Evolutionary conservation across 2,113 vertebrate species (phyloP).

Genomic region (Passer montanus): DNA sequence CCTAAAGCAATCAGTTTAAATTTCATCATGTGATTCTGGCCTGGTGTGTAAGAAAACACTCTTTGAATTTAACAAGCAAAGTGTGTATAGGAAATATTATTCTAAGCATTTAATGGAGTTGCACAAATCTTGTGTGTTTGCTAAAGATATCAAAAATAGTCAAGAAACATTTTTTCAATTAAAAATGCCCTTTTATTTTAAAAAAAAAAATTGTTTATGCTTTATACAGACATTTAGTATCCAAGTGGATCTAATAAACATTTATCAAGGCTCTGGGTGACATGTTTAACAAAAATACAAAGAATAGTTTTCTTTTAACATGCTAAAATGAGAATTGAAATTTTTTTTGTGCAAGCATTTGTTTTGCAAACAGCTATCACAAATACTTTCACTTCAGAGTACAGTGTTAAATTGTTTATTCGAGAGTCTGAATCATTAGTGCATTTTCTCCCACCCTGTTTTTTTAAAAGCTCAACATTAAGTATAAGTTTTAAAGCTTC

Average conservation of each 20-base stretch:
- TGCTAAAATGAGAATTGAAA: not conserved
- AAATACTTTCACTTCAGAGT: not conserved
- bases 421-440: not conserved
- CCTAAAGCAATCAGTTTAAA: not conserved
- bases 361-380: not conserved
- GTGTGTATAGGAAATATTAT: slow-evolving; percentile 21
- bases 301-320: not conserved
- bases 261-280: not conserved
- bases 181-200: not conserved
- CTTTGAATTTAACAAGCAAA: slow-evolving; percentile 9
- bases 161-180: not conserved
- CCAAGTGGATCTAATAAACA: not conserved
- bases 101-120: slow-evolving; percentile 9
- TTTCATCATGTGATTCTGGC: not conserved
- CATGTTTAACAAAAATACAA: not conserved
- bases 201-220: not conserved
- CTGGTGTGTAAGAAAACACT: slow-evolving; percentile 30
- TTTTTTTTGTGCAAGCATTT: not conserved
- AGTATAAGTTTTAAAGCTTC: not conserved
- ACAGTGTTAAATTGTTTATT: not conserved
- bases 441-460: not conserved
- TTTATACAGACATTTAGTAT: not conserved
- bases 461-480: not conserved
- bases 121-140: not conserved
- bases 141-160: not conserved